Percentiles rank a stretch among this genome's conserved stretches.
phyloP scores from a whole-genome alignment of 2,888 invertebrate species.

The Notocelia uddmanniana region DNA sequence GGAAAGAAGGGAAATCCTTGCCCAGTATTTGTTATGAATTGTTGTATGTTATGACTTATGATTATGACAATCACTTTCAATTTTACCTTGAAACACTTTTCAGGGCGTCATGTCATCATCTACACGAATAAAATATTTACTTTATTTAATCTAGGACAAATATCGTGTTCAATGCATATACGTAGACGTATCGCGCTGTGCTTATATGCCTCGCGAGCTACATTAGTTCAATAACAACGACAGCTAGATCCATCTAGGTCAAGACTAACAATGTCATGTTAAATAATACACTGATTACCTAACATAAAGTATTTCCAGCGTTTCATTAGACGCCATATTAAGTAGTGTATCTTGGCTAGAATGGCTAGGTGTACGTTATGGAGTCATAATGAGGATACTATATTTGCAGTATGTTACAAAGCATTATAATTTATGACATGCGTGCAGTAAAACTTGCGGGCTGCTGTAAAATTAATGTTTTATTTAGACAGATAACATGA shows the following conservation, averaged over 20 bases:
- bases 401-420: background rate
- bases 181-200: slow-evolving; percentile 18
- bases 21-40: background rate
- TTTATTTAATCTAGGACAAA: slow-evolving; percentile 37
- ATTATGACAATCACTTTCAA: background rate
- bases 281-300: slow-evolving; percentile 29
- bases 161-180: slow-evolving; percentile 3
- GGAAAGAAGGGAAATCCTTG: background rate
- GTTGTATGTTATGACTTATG: background rate
- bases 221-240: slow-evolving; percentile 50
- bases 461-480: slow-evolving; percentile 3
- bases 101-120: slow-evolving; percentile 5
- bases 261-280: slow-evolving; percentile 54
- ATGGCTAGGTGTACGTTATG: slow-evolving; percentile 5
- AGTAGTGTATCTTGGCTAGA: background rate
- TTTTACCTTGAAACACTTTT: slow-evolving; percentile 27
- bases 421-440: background rate
- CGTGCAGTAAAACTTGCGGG: background rate
- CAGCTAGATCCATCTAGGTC: slow-evolving; percentile 63
- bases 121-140: slow-evolving; percentile 19
- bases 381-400: background rate
- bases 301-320: slow-evolving; percentile 5
- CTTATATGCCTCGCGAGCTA: slow-evolving; percentile 36
- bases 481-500: slow-evolving; percentile 6
- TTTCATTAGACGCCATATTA: background rate